Percentiles rank a stretch among this genome's conserved stretches.
Evolutionary conservation across 2,797 vertebrate species (phyloP).

Genomic region (Helarctos malayanus): DNA sequence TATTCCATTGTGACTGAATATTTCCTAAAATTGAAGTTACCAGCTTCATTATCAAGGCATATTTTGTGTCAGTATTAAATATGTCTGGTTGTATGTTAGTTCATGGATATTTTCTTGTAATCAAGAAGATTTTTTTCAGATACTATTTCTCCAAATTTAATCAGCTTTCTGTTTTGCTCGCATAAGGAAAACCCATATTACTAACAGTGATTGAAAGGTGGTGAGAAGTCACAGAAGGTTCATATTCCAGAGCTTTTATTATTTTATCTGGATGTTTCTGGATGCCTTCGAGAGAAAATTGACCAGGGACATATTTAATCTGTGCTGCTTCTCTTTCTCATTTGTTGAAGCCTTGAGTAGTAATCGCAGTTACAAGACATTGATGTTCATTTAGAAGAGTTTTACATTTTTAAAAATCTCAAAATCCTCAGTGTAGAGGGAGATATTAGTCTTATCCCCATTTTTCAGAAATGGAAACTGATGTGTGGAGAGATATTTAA

Average conservation of each 20-base stretch:
- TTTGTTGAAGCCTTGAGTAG: neutral
- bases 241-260: neutral
- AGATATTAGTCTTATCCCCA: neutral
- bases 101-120: slow-evolving; percentile 38
- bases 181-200: neutral
- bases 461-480: neutral
- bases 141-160: neutral
- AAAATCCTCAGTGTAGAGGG: neutral
- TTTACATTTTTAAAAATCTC: neutral
- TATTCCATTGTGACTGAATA: neutral
- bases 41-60: neutral
- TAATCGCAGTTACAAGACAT: neutral
- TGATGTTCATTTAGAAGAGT: neutral
- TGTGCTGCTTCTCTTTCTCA: neutral
- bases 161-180: neutral
- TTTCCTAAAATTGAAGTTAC: slow-evolving; percentile 31
- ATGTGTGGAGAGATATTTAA: neutral
- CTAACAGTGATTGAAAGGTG: neutral
- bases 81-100: neutral
- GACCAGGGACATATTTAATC: neutral
- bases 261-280: neutral
- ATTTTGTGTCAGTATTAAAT: neutral
- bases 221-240: neutral
- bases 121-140: neutral
- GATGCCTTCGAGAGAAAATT: slow-evolving; percentile 24